These are phyloP conservation scores for Hirtodrosophila histrioides DNA, from an alignment of 2,888 invertebrate genomes.

Conservation along the genomic window DNA sequence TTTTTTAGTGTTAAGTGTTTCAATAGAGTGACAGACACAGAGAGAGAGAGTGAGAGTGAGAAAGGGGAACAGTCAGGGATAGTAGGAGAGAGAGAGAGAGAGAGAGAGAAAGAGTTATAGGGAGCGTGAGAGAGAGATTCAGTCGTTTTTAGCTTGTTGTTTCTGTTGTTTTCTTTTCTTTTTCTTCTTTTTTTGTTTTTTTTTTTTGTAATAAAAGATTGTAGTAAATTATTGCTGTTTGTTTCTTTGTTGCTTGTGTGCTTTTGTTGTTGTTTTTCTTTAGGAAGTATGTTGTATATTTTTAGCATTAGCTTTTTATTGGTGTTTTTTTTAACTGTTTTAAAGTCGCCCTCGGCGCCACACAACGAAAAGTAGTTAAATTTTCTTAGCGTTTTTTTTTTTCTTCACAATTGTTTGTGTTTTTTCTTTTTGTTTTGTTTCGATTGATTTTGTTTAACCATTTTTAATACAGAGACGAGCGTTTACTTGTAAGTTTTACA, in stretches of 20 bases:
- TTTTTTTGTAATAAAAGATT: slow-evolving; percentile 58
- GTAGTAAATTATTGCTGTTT: slow-evolving; percentile 73
- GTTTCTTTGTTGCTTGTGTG: slow-evolving; percentile 13
- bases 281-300: slow-evolving; percentile 37
- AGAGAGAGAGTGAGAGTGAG: slow-evolving; percentile 21
- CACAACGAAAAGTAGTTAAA: slow-evolving; percentile 68
- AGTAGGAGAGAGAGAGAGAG: slow-evolving; percentile 5
- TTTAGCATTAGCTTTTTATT: slow-evolving; percentile 56
- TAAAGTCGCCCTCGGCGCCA: slow-evolving; percentile 68
- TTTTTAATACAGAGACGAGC: slow-evolving; percentile 50
- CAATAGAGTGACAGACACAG: slow-evolving; percentile 15
- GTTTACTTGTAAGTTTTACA: slow-evolving; percentile 32
- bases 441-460: slow-evolving; percentile 29
- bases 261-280: slow-evolving; percentile 25
- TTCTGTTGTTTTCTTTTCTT: slow-evolving; percentile 43
- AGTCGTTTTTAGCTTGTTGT: slow-evolving; percentile 60
- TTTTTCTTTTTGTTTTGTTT: slow-evolving; percentile 29
- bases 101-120: slow-evolving; percentile 24
- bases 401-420: slow-evolving; percentile 10
- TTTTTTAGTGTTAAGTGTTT: slow-evolving; percentile 2
- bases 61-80: slow-evolving; percentile 35
- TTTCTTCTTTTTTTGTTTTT: slow-evolving; percentile 23
- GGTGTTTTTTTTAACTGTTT: slow-evolving; percentile 51
- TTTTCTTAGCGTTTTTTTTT: slow-evolving; percentile 37
- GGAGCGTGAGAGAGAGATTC: slow-evolving; percentile 54